A percentile compares a stretch with the other conserved stretches of the same genome.
Evolutionary conservation across 2,888 invertebrate species (phyloP).

Genomic region (Gari tellinella): DNA sequence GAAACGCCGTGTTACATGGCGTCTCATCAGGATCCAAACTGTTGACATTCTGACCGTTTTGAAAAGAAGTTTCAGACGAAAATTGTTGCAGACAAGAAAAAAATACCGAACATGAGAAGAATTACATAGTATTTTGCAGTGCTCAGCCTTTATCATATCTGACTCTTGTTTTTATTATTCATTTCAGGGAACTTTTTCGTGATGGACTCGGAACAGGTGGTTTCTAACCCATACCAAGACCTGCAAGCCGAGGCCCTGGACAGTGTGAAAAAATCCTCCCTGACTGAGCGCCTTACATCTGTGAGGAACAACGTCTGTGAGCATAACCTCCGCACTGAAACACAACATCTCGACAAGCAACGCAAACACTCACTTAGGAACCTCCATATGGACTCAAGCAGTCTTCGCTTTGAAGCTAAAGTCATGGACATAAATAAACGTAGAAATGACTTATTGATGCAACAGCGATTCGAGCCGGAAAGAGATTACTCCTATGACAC

Average conservation of each 20-base stretch:
- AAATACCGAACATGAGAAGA: too few relatives aligned
- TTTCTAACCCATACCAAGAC: conserved; percentile 75
- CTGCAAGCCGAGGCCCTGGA: conserved; percentile 71
- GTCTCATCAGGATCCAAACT: too few relatives aligned
- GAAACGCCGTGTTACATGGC: too few relatives aligned
- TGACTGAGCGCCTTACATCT: conserved; percentile 76
- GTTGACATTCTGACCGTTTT: too few relatives aligned
- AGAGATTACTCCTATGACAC: conserved; percentile 78
- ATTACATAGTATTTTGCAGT: too few relatives aligned
- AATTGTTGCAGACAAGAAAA: too few relatives aligned
- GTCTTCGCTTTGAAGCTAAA: conserved; percentile 77
- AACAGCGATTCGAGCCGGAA: conserved; percentile 72
- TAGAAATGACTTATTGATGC: conserved; percentile 72
- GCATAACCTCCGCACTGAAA: conserved; percentile 67
- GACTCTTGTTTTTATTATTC: not conserved
- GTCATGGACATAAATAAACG: conserved; percentile 76
- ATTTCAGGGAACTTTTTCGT: conserved; percentile 80
- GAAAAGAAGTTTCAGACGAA: too few relatives aligned
- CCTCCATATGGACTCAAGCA: conserved; percentile 70
- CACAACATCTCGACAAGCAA: conserved; percentile 68
- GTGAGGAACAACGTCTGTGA: conserved; percentile 81
- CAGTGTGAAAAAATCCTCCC: conserved; percentile 65
- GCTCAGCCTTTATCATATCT: too few relatives aligned
- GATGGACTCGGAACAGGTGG: conserved; percentile 79
- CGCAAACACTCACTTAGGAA: conserved; percentile 64